Evolutionary conservation across 2,797 vertebrate species (phyloP).

Genomic region (Ceyx erithaca): DNA sequence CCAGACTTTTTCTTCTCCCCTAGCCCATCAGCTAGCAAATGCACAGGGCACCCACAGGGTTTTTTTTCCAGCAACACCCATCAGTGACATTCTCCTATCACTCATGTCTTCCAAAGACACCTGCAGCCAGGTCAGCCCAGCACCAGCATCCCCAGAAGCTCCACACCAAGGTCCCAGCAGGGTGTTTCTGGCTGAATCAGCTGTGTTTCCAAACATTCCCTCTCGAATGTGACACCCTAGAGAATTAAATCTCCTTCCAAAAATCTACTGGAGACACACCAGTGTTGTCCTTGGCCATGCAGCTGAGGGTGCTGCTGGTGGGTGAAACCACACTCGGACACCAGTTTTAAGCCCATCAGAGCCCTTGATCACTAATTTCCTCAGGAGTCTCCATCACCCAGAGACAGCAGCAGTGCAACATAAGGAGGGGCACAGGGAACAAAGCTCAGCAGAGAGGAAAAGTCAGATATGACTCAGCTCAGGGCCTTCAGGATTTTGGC

Average conservation of each 20-base stretch:
- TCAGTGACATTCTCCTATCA: neutral
- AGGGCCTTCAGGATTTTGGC: neutral
- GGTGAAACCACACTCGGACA: neutral
- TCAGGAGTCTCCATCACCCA: neutral
- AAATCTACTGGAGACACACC: neutral
- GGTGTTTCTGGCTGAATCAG: neutral
- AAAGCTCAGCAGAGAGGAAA: neutral
- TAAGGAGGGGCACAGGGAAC: neutral
- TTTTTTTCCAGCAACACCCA: neutral
- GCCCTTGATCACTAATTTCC: neutral
- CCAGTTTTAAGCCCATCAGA: neutral
- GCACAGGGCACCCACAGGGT: rapidly evolving
- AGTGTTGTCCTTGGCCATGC: rapidly evolving
- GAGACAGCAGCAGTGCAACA: neutral
- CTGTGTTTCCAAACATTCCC: rapidly evolving
- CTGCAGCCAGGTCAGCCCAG: neutral
- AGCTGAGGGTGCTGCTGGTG: neutral
- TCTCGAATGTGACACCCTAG: neutral
- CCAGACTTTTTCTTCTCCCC: neutral
- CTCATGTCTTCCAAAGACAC: neutral
- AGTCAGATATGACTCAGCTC: neutral
- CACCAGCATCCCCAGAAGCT: rapidly evolving
- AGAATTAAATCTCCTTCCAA: neutral
- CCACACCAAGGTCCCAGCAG: neutral
- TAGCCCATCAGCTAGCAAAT: neutral